Conservation (phyloP, 2,113 vertebrate species). For the Lepidothrix coronata region DNA sequence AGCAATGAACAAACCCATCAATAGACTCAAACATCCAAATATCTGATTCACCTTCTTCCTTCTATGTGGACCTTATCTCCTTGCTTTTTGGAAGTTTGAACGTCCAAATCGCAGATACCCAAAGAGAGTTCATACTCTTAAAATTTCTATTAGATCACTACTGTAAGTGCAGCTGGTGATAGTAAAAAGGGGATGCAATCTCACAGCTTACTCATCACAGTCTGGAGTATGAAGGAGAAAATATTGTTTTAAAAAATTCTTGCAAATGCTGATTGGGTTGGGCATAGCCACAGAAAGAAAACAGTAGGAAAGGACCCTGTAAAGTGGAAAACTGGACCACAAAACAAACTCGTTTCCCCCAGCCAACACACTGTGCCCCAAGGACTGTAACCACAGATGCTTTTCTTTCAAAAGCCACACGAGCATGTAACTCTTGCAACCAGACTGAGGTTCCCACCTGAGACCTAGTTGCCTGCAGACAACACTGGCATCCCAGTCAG, state of each 20-base stretch:
- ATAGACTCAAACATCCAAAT: background rate
- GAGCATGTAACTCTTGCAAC: background rate
- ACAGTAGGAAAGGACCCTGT: background rate
- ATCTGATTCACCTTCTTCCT: background rate
- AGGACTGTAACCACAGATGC: background rate
- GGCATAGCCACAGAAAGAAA: background rate
- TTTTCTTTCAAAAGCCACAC: background rate
- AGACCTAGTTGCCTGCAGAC: constrained; percentile 88
- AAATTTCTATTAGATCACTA: background rate
- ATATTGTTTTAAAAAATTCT: background rate
- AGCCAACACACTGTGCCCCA: background rate
- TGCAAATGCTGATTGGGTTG: background rate
- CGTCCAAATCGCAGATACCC: background rate
- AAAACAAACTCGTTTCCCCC: background rate
- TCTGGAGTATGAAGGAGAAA: background rate
- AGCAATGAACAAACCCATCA: background rate
- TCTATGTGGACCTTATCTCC: background rate
- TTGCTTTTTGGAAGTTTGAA: background rate
- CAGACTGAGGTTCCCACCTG: constrained; percentile 65
- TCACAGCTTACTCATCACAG: background rate
- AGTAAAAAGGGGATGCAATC: background rate
- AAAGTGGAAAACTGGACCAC: background rate
- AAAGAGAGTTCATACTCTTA: background rate
- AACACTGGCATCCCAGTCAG: constrained; percentile 87
- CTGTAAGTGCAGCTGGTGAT: background rate